A percentile compares a stretch with the other conserved stretches of the same genome.
phyloP scores from a whole-genome alignment of 2,888 invertebrate genomes.

The Nomada ferruginata region DNA sequence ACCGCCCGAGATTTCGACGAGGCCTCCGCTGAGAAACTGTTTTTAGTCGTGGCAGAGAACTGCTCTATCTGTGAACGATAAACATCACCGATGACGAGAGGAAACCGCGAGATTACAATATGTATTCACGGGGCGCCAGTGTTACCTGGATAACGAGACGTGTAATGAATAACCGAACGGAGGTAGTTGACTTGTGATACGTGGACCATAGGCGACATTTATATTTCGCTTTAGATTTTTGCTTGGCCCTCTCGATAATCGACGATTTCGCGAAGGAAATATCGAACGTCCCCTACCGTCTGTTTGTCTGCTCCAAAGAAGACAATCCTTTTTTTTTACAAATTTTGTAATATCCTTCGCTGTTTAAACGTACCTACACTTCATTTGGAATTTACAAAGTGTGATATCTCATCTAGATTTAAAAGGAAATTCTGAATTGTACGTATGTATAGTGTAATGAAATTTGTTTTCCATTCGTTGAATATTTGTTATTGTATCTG shows the following conservation, averaged over 20 bases:
- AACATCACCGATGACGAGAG: slow-evolving; percentile 28
- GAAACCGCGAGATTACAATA: slow-evolving; percentile 15
- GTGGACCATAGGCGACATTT: slow-evolving; percentile 48
- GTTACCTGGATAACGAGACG: slow-evolving; percentile 17
- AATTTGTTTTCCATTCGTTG: too few species aligned
- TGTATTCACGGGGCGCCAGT: not conserved
- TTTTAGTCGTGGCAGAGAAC: slow-evolving; percentile 9
- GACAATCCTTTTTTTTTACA: not conserved
- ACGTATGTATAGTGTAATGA: too few species aligned
- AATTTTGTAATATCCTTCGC: too few species aligned
- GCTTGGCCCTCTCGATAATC: slow-evolving; percentile 6
- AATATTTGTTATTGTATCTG: not conserved
- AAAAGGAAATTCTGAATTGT: not conserved
- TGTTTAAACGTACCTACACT: too few species aligned
- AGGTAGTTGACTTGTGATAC: slow-evolving; percentile 61
- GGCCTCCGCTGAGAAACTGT: not conserved
- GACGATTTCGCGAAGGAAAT: not conserved
- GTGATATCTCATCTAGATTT: not conserved
- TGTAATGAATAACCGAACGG: not conserved
- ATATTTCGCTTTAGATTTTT: slow-evolving; percentile 28
- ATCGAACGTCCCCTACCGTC: not conserved
- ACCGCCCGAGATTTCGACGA: slow-evolving; percentile 17
- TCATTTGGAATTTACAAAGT: not conserved
- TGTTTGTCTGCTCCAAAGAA: not conserved
- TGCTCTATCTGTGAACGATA: slow-evolving; percentile 25